A percentile compares a stretch with the other conserved stretches of the same genome.
phyloP scores from a whole-genome alignment of 2,888 invertebrate species.

The Dasypogon diadema region DNA sequence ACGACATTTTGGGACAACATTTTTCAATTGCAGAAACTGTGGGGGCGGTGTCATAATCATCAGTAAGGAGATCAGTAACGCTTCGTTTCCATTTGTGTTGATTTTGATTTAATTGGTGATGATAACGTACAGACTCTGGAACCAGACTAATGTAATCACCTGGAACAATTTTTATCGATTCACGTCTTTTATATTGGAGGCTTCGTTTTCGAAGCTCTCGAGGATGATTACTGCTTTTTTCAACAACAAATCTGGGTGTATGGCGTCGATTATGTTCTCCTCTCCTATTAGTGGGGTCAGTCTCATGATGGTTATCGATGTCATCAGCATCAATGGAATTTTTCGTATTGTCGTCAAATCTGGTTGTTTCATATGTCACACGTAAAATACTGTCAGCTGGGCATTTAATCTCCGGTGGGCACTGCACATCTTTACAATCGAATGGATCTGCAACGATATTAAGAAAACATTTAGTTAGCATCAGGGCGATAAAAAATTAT shows the following conservation, averaged over 20 bases:
- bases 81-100: slow-evolving; percentile 57
- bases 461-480: not conserved
- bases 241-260: slow-evolving; percentile 38
- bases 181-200: slow-evolving; percentile 57
- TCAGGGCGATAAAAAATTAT: too few relatives aligned
- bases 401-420: slow-evolving; percentile 58
- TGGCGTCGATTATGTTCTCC: slow-evolving; percentile 42
- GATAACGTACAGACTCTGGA: slow-evolving; percentile 51
- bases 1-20: slow-evolving; percentile 60
- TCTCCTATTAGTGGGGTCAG: not conserved
- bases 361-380: slow-evolving; percentile 29
- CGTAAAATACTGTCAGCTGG: slow-evolving; percentile 59
- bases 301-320: not conserved
- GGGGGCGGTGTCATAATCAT: slow-evolving; percentile 3
- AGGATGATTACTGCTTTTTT: slow-evolving; percentile 29
- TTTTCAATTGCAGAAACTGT: slow-evolving; percentile 51
- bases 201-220: slow-evolving; percentile 56
- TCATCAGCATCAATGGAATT: slow-evolving; percentile 41
- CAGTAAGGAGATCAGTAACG: slow-evolving; percentile 48
- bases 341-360: slow-evolving; percentile 30
- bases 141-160: slow-evolving; percentile 60
- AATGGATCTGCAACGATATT: slow-evolving; percentile 56
- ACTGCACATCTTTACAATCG: slow-evolving; percentile 59
- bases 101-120: slow-evolving; percentile 56
- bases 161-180: slow-evolving; percentile 59